Evolutionary conservation across 2,113 vertebrate genomes (phyloP), one percentile per base, ranked within the genome.

Genomic region (Hystrix brachyura): DNA sequence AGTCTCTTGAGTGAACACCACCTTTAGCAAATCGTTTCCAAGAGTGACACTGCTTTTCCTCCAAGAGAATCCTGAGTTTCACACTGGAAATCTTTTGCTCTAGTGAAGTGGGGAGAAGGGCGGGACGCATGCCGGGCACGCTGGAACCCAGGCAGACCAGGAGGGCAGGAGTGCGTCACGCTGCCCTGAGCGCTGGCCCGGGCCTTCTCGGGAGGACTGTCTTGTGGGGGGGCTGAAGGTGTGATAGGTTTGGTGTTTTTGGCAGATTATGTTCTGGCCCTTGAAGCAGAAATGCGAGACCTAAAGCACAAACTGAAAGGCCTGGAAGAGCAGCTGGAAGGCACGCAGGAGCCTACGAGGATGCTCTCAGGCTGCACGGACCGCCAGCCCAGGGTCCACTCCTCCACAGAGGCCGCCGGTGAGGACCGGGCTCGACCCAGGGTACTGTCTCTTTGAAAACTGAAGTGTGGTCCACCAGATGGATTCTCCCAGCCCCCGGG

Each of bases 201-300:
- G 64, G 74, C 34, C 72, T 53, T 72, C 53, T 14, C 55, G 38
- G 29, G 29, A 17, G 34, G 13, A 43, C 21, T n/a, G 0, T 9
- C 72, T 10, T 4, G 14, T 3, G 32, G n/a, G 13, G 12, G 11
- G 0, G n/a, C 48, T 71, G 53, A 48, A n/a, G 10, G 72, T 19
- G 11, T 48, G 15, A 34, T 4, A 5, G 27, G 43, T 23, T 25
- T 5, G 17, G 17, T 69, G 60, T 51, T 78, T 34, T 25, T 60
- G n/a, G n/a, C 87, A 98, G 98, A 97, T 80, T 97, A 98, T 69
- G 95, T 97, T 74, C 83, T 96, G 46, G 98, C 96, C 65, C 94
- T 99, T 34, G 98, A 99, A 98, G 97, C 98, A 81, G 99, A 98
- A 74, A 95, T 98, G n/a, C 71, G 27, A 55, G 98, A 87, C n/a